Conservation (phyloP, 1,140 invertebrate genomes). For the Scaptomyza pallida region DNA sequence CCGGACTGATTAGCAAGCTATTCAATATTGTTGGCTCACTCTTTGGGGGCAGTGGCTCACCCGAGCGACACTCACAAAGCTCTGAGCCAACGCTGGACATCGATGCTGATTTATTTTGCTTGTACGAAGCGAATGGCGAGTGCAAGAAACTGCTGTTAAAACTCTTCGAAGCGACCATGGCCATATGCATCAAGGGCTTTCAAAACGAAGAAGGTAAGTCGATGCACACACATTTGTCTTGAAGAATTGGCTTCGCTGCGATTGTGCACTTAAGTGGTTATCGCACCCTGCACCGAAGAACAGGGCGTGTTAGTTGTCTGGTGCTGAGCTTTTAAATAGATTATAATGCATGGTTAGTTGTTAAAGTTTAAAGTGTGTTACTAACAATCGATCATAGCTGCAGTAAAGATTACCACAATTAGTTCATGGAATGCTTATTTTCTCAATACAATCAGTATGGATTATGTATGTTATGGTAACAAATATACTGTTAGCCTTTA, state of each 20-base stretch:
- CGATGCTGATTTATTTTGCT: slow-evolving; percentile 64
- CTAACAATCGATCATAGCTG: too few relatives aligned
- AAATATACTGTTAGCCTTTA: too few relatives aligned
- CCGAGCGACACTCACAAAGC: background rate
- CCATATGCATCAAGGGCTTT: slow-evolving; percentile 80
- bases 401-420: too few relatives aligned
- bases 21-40: slow-evolving; percentile 75
- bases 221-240: background rate
- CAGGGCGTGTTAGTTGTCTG: background rate
- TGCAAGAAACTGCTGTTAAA: slow-evolving; percentile 78
- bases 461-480: too few relatives aligned
- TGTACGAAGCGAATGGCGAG: slow-evolving; percentile 71
- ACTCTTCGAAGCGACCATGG: slow-evolving; percentile 80
- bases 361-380: too few relatives aligned
- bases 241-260: slow-evolving; percentile 9
- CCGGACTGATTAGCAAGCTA: slow-evolving; percentile 63
- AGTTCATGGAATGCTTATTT: too few relatives aligned
- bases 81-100: slow-evolving; percentile 34
- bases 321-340: background rate
- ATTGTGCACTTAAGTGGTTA: slow-evolving; percentile 40
- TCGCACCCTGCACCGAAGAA: background rate
- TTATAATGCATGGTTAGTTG: background rate
- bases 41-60: slow-evolving; percentile 44
- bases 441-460: too few relatives aligned
- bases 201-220: slow-evolving; percentile 81